Percentiles rank a stretch among this genome's conserved stretches.
Conservation (phyloP, 2,888 invertebrate genomes). For the Eristalinus sepulchralis region DNA sequence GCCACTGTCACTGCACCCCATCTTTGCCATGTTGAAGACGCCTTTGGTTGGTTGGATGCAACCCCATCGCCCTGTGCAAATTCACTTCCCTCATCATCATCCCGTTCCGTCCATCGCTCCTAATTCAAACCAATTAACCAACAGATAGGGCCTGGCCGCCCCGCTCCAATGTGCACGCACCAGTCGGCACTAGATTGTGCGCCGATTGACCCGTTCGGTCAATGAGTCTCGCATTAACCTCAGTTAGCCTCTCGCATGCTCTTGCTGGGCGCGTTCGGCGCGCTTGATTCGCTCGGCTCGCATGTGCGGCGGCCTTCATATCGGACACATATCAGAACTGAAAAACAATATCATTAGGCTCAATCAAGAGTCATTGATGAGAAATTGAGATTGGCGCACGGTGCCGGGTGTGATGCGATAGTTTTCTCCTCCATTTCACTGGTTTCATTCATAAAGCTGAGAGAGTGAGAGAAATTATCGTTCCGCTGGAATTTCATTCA, state of each 20-base stretch:
- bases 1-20: conserved; percentile 5
- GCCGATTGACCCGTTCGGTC: conserved; percentile 76
- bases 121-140: conserved; percentile 65
- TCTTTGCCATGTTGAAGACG: background rate
- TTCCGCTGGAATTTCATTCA: conserved; percentile 56
- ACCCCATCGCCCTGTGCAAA: conserved; percentile 35
- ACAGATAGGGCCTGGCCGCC: conserved; percentile 3
- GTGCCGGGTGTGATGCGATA: background rate
- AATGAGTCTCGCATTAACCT: conserved; percentile 79
- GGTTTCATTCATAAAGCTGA: conserved; percentile 57
- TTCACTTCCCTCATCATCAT: conserved; percentile 22
- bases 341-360: conserved; percentile 70
- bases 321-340: conserved; percentile 45
- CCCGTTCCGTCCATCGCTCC: conserved; percentile 19
- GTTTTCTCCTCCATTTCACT: conserved; percentile 29
- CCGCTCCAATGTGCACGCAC: background rate
- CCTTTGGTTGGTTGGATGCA: conserved; percentile 2
- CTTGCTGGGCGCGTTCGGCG: background rate
- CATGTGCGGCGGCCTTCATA: conserved; percentile 46
- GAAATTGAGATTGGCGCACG: conserved; percentile 60
- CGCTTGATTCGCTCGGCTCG: too few relatives aligned
- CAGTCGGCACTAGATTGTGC: conserved; percentile 51
- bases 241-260: conserved; percentile 76
- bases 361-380: conserved; percentile 65
- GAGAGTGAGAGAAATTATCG: background rate